Evolutionary conservation across 2,888 invertebrate genomes (phyloP), one percentile per base, ranked within the genome.

Genomic region (Caenorhabditis panamensis): DNA sequence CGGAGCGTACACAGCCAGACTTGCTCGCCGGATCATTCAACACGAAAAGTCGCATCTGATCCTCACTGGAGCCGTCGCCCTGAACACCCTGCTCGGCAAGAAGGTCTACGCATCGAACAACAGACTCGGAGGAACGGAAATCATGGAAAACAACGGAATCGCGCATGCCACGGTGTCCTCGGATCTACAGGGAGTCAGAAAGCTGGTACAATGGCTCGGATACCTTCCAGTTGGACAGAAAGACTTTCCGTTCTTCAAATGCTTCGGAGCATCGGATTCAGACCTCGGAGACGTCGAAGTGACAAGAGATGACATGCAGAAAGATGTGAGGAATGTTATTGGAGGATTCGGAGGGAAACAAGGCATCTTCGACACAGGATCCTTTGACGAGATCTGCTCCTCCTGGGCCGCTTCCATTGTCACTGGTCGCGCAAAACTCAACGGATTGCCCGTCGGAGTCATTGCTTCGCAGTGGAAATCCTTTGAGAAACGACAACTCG

Each of bases 131-230:
- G 99, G 97, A n/a, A 75, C 81, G 22, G 97, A 99, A 92, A 97
- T 99, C 79, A 99, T 99, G 98, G 95, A 95, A 93, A 95, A 97
- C 92, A 99, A 99, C 91, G 99, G 99, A 8, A 95, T 99, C 1
- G 94, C 97, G 0, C 98, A 99, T 91, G 95, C 95, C 59, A 95
- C 96, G 0, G 96, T 96, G 53, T 93, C 94, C 0, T 94, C 95
- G 36, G 99, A 99, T 91, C 92, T 97, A 86, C 97, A 97, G 86
- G 90, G 90, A 6, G 91, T 92, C 26, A 86, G 84, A 82, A 95
- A 95, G 0, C 94, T 97, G 26, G 93, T 98, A 0, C 93, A 94
- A 84, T 99, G 98, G 97, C 93, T 99, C 18, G 94, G 96, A 0
- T 99, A 95, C 91, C 94, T 97, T 89, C 97, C 98, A 95, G 95